Percentiles rank a stretch among this genome's conserved stretches.
Conservation (phyloP, 2,888 invertebrate genomes). For the Crepidodera aurea region DNA sequence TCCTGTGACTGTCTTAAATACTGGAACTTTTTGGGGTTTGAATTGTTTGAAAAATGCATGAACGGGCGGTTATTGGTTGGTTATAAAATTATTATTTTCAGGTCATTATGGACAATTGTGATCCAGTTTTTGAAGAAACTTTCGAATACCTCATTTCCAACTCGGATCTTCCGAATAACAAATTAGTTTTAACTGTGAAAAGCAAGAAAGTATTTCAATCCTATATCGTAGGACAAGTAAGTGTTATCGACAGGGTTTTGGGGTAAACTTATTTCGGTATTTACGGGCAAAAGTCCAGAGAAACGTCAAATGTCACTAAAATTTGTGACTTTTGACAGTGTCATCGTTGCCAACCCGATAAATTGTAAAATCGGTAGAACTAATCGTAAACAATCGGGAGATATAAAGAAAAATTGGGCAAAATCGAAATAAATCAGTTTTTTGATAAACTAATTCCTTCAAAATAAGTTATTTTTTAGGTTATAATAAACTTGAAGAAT, state of each 20-base stretch:
- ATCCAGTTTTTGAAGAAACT: slow-evolving; percentile 87
- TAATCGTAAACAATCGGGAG: no score
- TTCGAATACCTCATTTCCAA: slow-evolving; percentile 85
- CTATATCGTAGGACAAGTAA: slow-evolving; percentile 67
- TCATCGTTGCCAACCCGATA: no score
- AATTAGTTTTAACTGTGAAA: slow-evolving; percentile 80
- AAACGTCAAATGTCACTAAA: no score
- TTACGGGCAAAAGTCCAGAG: no score
- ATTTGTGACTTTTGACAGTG: no score
- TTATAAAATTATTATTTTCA: slow-evolving; percentile 47
- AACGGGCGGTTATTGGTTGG: no score
- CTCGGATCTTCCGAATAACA: slow-evolving; percentile 76
- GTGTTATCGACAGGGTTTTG: slow-evolving; percentile 2
- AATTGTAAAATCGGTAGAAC: no score
- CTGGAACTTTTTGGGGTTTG: not conserved
- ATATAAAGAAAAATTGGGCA: no score
- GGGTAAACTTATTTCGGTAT: no score
- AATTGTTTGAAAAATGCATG: no score
- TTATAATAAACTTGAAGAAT: slow-evolving; percentile 71
- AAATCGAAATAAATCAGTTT: no score
- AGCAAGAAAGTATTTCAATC: slow-evolving; percentile 78
- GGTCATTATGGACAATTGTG: slow-evolving; percentile 83
- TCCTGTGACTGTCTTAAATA: not conserved
- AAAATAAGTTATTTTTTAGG: slow-evolving; percentile 66
- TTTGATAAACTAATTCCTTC: no score